Evolutionary conservation across 1,140 invertebrate species (phyloP).

Genomic region (Hyphantria cunea): DNA sequence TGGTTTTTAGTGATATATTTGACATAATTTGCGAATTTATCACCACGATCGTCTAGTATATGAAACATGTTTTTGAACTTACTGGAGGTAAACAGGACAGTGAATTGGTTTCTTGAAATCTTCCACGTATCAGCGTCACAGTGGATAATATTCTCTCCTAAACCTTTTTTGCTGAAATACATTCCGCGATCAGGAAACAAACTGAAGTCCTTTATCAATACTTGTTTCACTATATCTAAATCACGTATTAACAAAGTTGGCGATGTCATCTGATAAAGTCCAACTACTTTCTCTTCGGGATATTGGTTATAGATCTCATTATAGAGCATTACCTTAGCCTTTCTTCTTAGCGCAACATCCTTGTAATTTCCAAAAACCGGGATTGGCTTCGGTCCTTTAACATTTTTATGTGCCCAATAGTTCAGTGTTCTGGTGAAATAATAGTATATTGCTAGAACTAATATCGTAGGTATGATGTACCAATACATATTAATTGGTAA

Average conservation of each 20-base stretch:
- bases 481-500: no score
- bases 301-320: constrained; percentile 28
- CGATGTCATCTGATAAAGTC: constrained; percentile 25
- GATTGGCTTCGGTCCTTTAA: constrained; percentile 24
- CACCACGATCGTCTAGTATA: constrained; percentile 48
- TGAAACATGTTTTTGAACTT: constrained; percentile 82
- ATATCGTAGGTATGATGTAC: no score
- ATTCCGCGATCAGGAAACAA: constrained; percentile 36
- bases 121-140: constrained; percentile 75
- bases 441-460: not conserved
- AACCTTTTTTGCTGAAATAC: constrained; percentile 28
- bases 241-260: constrained; percentile 30
- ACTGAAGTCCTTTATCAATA: constrained; percentile 38
- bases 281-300: constrained; percentile 30
- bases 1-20: constrained; percentile 18
- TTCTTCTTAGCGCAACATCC: constrained; percentile 22
- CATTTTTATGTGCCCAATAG: constrained; percentile 28
- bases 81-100: constrained; percentile 82
- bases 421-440: constrained; percentile 22
- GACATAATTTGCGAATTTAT: constrained; percentile 54
- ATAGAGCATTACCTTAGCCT: constrained; percentile 20
- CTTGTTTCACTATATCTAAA: constrained; percentile 34
- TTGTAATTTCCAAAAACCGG: constrained; percentile 31
- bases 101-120: constrained; percentile 76
- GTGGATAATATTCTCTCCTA: constrained; percentile 43